Conservation (phyloP, 2,797 vertebrate genomes). For the Basileuterus tristriatus region DNA sequence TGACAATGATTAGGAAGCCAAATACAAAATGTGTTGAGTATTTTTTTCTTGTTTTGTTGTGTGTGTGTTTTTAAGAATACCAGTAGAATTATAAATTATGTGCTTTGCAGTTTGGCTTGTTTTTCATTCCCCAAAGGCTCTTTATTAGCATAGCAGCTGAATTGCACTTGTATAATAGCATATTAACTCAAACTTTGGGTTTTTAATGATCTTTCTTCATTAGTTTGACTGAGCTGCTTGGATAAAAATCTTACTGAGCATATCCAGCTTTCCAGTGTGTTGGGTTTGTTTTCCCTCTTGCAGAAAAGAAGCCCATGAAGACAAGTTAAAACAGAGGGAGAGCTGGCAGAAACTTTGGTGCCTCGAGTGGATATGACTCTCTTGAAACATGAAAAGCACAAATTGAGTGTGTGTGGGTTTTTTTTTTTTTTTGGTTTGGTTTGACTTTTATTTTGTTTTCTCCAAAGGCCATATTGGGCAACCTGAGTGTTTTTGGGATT, state of each 20-base stretch:
- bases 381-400: conserved; percentile 27
- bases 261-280: conserved; percentile 3
- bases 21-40: conserved; percentile 37
- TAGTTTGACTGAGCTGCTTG: conserved; percentile 25
- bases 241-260: conserved; percentile 16
- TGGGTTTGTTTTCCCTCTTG: not conserved
- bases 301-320: not conserved
- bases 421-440: not conserved
- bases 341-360: not conserved
- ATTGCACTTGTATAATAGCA: conserved; percentile 40
- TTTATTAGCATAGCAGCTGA: conserved; percentile 50
- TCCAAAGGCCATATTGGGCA: not conserved
- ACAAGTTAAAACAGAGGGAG: conserved; percentile 39
- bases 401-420: not conserved
- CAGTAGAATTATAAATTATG: conserved; percentile 61
- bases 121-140: conserved; percentile 19
- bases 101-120: conserved; percentile 56
- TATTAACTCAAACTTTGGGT: conserved; percentile 49
- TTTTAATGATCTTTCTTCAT: conserved; percentile 47
- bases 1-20: conserved; percentile 47
- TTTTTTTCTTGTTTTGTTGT: conserved; percentile 49
- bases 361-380: conserved; percentile 20
- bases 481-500: not conserved
- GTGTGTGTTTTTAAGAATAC: conserved; percentile 64
- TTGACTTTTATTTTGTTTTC: not conserved